Evolutionary conservation across 2,888 invertebrate genomes (phyloP).

Genomic region (Drosophila prostipennis): DNA sequence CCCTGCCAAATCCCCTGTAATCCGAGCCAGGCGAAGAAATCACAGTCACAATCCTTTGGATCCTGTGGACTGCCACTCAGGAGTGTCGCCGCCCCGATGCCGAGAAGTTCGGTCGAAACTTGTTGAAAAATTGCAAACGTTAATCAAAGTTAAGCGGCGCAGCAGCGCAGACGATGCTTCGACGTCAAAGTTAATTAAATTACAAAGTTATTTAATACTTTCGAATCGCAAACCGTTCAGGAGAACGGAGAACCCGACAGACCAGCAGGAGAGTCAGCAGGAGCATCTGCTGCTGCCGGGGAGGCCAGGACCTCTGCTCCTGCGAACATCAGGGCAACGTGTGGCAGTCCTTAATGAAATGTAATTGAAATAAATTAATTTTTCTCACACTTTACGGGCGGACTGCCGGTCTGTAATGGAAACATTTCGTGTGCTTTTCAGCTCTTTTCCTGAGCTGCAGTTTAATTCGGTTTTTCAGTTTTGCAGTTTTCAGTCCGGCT

Average conservation of each 20-base stretch:
- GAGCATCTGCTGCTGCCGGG: constrained; percentile 6
- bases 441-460: constrained; percentile 13
- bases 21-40: constrained; percentile 56
- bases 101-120: constrained; percentile 64
- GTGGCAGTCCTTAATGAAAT: constrained; percentile 69
- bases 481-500: constrained; percentile 19
- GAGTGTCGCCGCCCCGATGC: constrained; percentile 21
- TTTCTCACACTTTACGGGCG: constrained; percentile 38
- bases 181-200: constrained; percentile 78
- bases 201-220: constrained; percentile 79
- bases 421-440: constrained; percentile 33
- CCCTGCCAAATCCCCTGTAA: constrained; percentile 66
- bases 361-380: constrained; percentile 70
- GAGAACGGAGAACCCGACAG: neutral
- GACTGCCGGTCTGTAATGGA: constrained; percentile 17
- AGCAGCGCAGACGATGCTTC: constrained; percentile 30
- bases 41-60: constrained; percentile 49
- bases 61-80: constrained; percentile 21
- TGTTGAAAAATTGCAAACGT: constrained; percentile 78
- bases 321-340: constrained; percentile 49
- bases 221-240: constrained; percentile 64
- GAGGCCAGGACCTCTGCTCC: constrained; percentile 24
- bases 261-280: constrained; percentile 26
- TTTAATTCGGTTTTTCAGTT: constrained; percentile 24
- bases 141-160: constrained; percentile 77